Conservation (phyloP, 2,888 invertebrate genomes). For the Odontocerum albicorne region DNA sequence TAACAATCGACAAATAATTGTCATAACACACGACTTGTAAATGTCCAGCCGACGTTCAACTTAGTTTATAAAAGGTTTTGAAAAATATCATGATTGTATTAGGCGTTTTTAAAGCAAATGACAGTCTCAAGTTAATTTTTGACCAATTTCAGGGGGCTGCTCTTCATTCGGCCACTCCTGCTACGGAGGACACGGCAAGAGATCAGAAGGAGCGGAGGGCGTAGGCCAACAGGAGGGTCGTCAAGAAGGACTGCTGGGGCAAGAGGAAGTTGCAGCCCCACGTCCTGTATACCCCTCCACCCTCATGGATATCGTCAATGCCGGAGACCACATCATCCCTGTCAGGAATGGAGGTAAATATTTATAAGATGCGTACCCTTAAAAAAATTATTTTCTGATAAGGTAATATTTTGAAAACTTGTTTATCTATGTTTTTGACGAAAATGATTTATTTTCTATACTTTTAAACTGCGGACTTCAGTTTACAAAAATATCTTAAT, state of each 20-base stretch:
- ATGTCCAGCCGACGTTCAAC: no score
- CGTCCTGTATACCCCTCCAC: constrained; percentile 51
- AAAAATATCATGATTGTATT: no score
- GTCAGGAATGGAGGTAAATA: constrained; percentile 51
- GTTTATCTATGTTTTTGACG: constrained; percentile 27
- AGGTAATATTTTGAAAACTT: neutral
- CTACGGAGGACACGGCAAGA: constrained; percentile 74
- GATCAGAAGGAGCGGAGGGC: constrained; percentile 47
- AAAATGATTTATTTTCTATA: no score
- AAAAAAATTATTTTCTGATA: neutral
- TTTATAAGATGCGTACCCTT: neutral
- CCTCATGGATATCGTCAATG: constrained; percentile 42
- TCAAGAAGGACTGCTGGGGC: constrained; percentile 30
- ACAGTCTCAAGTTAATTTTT: no score
- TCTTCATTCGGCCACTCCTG: constrained; percentile 74
- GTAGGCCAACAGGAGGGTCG: constrained; percentile 49
- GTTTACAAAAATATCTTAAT: no score
- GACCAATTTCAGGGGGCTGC: constrained; percentile 68
- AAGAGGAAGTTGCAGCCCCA: constrained; percentile 37
- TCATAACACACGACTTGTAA: no score
- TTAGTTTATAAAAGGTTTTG: no score
- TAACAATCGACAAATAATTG: no score
- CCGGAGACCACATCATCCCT: constrained; percentile 54
- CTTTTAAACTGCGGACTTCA: no score
- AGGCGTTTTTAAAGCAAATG: no score